Conservation (phyloP, 2,797 vertebrate species). For the Varecia variegata region DNA sequence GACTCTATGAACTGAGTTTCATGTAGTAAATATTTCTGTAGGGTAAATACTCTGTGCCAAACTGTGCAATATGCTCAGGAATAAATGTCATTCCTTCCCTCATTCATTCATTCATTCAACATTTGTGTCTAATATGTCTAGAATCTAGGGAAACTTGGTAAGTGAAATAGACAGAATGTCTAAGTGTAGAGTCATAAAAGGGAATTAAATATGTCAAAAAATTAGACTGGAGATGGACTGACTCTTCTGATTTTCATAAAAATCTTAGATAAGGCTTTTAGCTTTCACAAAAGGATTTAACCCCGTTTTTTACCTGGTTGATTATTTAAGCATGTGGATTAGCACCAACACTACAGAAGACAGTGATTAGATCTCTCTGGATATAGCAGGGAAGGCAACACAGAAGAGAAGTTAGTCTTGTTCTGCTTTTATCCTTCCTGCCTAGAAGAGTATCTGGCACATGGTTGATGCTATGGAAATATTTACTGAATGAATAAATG, state of each 20-base stretch:
- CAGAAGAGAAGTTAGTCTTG: neutral
- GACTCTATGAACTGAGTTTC: neutral
- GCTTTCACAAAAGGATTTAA: neutral
- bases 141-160: neutral
- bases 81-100: neutral
- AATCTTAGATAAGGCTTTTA: neutral
- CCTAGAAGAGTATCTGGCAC: neutral
- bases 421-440: neutral
- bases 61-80: neutral
- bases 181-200: neutral
- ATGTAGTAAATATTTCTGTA: neutral
- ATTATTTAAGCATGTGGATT: conserved; percentile 24
- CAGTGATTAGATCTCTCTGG: neutral
- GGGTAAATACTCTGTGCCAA: neutral
- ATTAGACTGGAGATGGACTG: neutral
- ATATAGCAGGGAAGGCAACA: neutral
- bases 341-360: neutral
- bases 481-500: neutral
- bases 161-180: neutral
- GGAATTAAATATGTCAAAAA: neutral
- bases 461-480: neutral
- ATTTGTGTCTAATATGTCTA: neutral
- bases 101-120: neutral
- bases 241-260: neutral
- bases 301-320: neutral